Base-by-base conservation (phyloP, 2,888 invertebrate genomes). In the Athalia rosae region DNA sequence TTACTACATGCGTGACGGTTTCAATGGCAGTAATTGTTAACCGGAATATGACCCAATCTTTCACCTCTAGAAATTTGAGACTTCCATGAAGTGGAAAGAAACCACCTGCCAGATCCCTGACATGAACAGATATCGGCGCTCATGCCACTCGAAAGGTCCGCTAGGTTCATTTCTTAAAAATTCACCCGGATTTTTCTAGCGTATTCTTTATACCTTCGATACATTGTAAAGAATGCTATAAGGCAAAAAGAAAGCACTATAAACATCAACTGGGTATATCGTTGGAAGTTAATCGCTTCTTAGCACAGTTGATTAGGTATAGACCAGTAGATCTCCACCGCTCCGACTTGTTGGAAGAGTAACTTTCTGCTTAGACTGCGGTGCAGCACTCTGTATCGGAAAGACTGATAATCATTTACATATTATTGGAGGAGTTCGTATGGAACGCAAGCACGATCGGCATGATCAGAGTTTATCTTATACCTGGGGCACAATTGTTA, bases 311-410 rank as follows among this genome's bases (percentile, higher is more conserved):
- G 13, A 15, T 4, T 48, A 28, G 15, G 50, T 48, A 56, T 53
- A 43, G 56, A 53, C 41, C 41, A 69, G 69, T 56, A 69, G 69
- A 56, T 69, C 28, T 69, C 69, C 69, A 43, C n/a, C 69, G 53
- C 50, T 53, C 53, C 41, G 67, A 28, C 48, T 69, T 69, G 69
- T 69, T 69, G 69, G 69, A 69, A 69, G 28, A 69, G 69, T 69
- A 53, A 69, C 50, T 69, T 56, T 53, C 69, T 69, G 69, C 53
- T 69, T 69, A n/a, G 41, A 41, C 69, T 61, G 61, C 13, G 7
- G 56, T 48, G 69, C 53, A 53, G 50, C 69, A 41, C 41, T 28
- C 69, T 48, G 53, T 43, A 41, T 41, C 63, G 43, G 53, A n/a
- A 1, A 50, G n/a, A 48, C 28, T n/a, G 48, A 41, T 15, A 41